phyloP scores from a whole-genome alignment of 23 tunicate genomes.

The Halocynthia aurantium region DNA sequence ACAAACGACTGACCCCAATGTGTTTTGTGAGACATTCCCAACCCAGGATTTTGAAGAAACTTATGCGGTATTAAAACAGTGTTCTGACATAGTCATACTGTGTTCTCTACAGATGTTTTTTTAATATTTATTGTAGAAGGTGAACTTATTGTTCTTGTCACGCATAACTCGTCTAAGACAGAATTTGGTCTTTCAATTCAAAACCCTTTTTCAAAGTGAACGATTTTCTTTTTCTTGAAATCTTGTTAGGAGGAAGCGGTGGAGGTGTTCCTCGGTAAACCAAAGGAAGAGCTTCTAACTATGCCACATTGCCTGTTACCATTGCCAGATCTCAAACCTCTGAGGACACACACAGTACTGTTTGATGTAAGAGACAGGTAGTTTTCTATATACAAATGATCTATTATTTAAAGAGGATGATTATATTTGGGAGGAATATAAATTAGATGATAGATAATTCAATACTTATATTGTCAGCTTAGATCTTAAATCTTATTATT shows the following conservation, averaged over 20 bases:
- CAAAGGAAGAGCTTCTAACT: conserved; percentile 20
- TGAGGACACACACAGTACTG: conserved; percentile 41
- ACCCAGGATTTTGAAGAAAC: conserved; percentile 1
- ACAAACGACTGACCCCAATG: neutral
- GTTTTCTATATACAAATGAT: neutral
- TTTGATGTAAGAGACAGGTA: conserved; percentile 42
- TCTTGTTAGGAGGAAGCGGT: neutral
- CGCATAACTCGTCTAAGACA: no score
- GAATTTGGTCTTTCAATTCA: no score
- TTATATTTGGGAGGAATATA: no score
- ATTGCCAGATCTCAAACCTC: conserved; percentile 22
- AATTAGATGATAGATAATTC: neutral
- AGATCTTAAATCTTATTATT: neutral
- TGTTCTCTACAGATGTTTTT: no score
- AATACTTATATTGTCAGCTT: neutral
- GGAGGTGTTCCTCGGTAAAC: conserved; percentile 6
- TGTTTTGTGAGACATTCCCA: conserved; percentile 16
- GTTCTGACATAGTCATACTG: no score
- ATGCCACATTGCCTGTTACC: conserved; percentile 30
- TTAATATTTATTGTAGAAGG: no score
- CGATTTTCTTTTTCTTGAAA: neutral
- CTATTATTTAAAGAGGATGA: no score
- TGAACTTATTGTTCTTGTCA: no score
- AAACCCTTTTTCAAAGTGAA: no score
- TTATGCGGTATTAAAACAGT: neutral